Evolutionary conservation across 2,797 vertebrate genomes (phyloP).

Genomic region (Atherinosoma microstoma): DNA sequence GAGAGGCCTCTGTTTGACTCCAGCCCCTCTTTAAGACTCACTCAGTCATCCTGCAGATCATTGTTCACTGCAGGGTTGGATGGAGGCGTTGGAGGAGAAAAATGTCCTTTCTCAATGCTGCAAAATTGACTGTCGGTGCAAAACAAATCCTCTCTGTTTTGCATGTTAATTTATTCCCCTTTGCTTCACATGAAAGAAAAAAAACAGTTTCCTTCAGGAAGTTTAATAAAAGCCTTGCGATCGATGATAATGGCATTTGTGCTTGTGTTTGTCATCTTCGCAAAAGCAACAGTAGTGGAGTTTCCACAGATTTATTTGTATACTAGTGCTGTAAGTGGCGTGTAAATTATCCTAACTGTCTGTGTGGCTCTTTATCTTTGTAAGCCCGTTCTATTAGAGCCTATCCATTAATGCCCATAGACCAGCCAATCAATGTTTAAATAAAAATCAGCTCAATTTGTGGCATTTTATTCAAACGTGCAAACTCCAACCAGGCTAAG

Average conservation of each 20-base stretch:
- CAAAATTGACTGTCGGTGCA: slow-evolving; percentile 72
- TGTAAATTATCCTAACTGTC: slow-evolving; percentile 90
- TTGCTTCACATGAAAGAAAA: slow-evolving; percentile 52
- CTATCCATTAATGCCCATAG: slow-evolving; percentile 84
- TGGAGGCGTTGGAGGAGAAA: slow-evolving; percentile 67
- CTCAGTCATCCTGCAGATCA: slow-evolving; percentile 68
- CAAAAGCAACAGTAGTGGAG: slow-evolving; percentile 86
- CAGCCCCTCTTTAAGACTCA: slow-evolving; percentile 65
- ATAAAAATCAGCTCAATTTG: slow-evolving; percentile 83
- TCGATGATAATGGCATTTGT: slow-evolving; percentile 89
- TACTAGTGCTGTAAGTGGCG: slow-evolving; percentile 89
- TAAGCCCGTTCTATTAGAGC: slow-evolving; percentile 84
- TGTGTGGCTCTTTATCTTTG: slow-evolving; percentile 86
- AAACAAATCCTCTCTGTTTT: slow-evolving; percentile 76
- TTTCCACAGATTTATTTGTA: slow-evolving; percentile 88
- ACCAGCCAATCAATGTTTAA: slow-evolving; percentile 83
- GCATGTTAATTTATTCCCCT: slow-evolving; percentile 84
- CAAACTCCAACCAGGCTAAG: slow-evolving; percentile 69
- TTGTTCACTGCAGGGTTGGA: slow-evolving; percentile 59
- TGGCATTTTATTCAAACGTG: slow-evolving; percentile 78
- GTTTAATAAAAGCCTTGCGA: slow-evolving; percentile 88
- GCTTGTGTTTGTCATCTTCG: slow-evolving; percentile 89
- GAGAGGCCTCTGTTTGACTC: slow-evolving; percentile 71
- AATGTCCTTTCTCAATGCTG: slow-evolving; percentile 63
- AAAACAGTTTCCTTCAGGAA: slow-evolving; percentile 81